phyloP scores from a whole-genome alignment of 2,888 invertebrate species.

The Drosophila quasianomalipes region DNA sequence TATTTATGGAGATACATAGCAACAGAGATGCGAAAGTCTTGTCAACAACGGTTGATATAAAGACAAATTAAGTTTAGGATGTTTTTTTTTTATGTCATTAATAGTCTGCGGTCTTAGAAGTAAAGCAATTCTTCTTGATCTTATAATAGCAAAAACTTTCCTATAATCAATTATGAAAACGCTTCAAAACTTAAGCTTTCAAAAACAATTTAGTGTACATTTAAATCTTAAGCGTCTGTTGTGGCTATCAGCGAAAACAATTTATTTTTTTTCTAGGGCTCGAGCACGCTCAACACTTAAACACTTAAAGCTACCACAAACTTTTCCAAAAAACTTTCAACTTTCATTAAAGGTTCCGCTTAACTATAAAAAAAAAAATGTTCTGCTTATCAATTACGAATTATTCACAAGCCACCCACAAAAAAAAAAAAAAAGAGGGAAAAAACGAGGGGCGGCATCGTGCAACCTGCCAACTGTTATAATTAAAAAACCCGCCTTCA shows the following conservation, averaged over 20 bases:
- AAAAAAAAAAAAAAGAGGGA: neutral
- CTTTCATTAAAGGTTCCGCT: conserved; percentile 31
- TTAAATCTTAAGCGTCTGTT: neutral
- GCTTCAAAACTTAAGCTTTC: neutral
- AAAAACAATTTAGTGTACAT: neutral
- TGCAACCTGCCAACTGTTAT: conserved; percentile 41
- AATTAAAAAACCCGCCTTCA: conserved; percentile 56
- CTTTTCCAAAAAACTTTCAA: conserved; percentile 25
- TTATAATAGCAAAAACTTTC: neutral
- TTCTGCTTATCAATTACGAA: conserved; percentile 54
- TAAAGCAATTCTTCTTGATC: neutral
- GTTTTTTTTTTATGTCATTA: neutral
- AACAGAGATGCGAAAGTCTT: neutral
- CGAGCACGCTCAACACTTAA: neutral
- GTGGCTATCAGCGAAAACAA: conserved; percentile 8
- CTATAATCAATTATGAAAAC: neutral
- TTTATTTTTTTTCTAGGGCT: conserved; percentile 10
- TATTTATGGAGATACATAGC: neutral
- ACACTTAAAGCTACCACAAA: conserved; percentile 4
- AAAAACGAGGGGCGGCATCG: neutral
- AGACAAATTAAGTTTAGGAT: neutral
- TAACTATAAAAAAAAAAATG: neutral
- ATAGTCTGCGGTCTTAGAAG: neutral
- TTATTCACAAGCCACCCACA: conserved; percentile 50
- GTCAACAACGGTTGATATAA: neutral